phyloP scores from a whole-genome alignment of 2,113 vertebrate species.

The Nyctibius bracteatus region DNA sequence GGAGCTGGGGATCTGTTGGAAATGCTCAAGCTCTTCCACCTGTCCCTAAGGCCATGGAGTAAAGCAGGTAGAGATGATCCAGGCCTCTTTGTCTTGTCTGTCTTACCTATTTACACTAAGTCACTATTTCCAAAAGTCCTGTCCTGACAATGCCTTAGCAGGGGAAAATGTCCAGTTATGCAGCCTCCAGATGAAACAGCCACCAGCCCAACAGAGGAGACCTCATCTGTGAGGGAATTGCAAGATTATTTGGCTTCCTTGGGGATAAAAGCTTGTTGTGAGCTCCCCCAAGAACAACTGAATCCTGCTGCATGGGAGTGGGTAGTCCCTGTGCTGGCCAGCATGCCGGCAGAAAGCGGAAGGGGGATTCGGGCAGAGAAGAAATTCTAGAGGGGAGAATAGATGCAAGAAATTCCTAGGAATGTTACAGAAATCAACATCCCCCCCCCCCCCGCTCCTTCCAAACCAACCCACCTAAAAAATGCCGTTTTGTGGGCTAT shows the following conservation, averaged over 20 bases:
- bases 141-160: neutral
- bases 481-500: constrained; percentile 64
- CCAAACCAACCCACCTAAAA: constrained; percentile 65
- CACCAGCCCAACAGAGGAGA: neutral
- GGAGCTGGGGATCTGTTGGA: neutral
- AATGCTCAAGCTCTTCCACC: neutral
- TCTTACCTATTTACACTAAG: neutral
- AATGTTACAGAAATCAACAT: constrained; percentile 60
- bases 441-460: constrained; percentile 17
- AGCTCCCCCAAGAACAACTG: neutral
- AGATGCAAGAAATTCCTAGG: constrained; percentile 43
- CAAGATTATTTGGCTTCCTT: neutral
- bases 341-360: accelerated
- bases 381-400: constrained; percentile 3
- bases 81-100: neutral
- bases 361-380: neutral
- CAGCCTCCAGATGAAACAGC: neutral
- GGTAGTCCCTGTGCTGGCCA: neutral
- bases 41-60: neutral
- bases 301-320: neutral
- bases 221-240: neutral
- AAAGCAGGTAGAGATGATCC: neutral
- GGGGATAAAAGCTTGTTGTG: neutral
- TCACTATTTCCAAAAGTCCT: neutral
- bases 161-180: neutral